These are phyloP conservation scores for Etheostoma nigrum DNA, from an alignment of 2,797 vertebrate species.

Conservation along the genomic window DNA sequence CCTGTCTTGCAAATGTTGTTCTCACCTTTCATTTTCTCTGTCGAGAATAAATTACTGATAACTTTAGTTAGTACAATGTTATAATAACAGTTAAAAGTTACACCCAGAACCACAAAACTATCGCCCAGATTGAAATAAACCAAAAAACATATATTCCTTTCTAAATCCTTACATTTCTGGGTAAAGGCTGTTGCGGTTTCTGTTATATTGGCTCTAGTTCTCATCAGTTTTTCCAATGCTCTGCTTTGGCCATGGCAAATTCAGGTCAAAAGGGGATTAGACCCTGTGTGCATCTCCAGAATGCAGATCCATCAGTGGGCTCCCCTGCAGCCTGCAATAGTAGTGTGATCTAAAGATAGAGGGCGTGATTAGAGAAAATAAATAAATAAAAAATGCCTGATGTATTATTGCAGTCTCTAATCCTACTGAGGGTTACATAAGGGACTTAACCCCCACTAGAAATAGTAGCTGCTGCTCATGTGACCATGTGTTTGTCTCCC, in stretches of 20 bases:
- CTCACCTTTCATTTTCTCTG: slow-evolving; percentile 12
- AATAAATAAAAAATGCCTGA: slow-evolving; percentile 73
- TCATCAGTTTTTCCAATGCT: slow-evolving; percentile 55
- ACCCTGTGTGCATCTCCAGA: slow-evolving; percentile 68
- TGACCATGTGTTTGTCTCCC: slow-evolving; percentile 66
- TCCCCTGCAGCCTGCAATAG: slow-evolving; percentile 28
- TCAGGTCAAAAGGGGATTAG: slow-evolving; percentile 79
- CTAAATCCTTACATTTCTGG: slow-evolving; percentile 36
- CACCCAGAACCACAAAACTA: background rate
- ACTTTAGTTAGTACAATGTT: background rate
- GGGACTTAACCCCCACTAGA: slow-evolving; percentile 52
- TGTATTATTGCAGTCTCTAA: slow-evolving; percentile 66
- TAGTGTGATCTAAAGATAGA: slow-evolving; percentile 67
- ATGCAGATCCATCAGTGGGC: slow-evolving; percentile 53
- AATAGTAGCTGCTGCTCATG: slow-evolving; percentile 58
- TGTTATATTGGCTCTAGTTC: slow-evolving; percentile 34
- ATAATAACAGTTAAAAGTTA: background rate
- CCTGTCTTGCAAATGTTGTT: slow-evolving; percentile 15
- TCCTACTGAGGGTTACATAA: slow-evolving; percentile 74
- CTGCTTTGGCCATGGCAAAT: slow-evolving; percentile 52
- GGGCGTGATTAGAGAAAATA: slow-evolving; percentile 65
- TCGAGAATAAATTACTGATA: background rate
- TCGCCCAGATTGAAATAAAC: background rate
- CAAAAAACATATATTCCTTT: background rate
- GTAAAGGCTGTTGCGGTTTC: slow-evolving; percentile 18